These are phyloP conservation scores for Erpornis zantholeuca DNA, from an alignment of 2,113 vertebrate species.

Conservation along the genomic window DNA sequence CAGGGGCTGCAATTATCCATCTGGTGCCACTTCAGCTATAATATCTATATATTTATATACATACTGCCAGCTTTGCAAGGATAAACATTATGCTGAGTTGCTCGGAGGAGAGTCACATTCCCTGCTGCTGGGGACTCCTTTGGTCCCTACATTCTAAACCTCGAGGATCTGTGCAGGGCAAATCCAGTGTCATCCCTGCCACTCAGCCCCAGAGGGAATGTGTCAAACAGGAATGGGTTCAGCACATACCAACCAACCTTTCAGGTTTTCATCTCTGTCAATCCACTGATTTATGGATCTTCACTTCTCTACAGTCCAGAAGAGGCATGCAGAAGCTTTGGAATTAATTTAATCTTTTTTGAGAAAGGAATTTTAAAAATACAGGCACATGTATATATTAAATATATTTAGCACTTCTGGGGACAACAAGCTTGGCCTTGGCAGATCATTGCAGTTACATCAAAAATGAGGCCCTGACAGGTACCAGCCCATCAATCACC, in stretches of 20 bases:
- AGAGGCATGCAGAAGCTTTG: slow-evolving; percentile 30
- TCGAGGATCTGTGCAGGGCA: background rate
- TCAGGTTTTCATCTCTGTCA: slow-evolving; percentile 43
- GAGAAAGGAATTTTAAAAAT: slow-evolving; percentile 21
- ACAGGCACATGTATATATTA: slow-evolving; percentile 2
- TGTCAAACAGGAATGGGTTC: slow-evolving; percentile 5
- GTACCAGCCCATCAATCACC: slow-evolving; percentile 59
- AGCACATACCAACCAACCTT: background rate
- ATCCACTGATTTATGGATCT: slow-evolving; percentile 46
- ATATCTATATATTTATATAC: slow-evolving; percentile 72
- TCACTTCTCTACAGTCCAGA: background rate
- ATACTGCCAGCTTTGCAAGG: slow-evolving; percentile 26
- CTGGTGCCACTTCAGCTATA: slow-evolving; percentile 75
- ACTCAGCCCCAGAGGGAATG: background rate
- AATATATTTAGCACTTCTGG: slow-evolving; percentile 70
- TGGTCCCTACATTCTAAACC: background rate
- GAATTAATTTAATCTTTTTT: slow-evolving; percentile 66
- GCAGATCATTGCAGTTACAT: slow-evolving; percentile 72
- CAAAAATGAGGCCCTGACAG: slow-evolving; percentile 65
- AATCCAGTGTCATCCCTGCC: background rate
- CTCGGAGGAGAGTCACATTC: background rate
- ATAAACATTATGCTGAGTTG: slow-evolving; percentile 1
- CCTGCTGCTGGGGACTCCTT: background rate
- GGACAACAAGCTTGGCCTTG: slow-evolving; percentile 64
- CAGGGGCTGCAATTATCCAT: slow-evolving; percentile 81